phyloP scores from a whole-genome alignment of 2,797 vertebrate genomes.

The Sylvia borin region DNA sequence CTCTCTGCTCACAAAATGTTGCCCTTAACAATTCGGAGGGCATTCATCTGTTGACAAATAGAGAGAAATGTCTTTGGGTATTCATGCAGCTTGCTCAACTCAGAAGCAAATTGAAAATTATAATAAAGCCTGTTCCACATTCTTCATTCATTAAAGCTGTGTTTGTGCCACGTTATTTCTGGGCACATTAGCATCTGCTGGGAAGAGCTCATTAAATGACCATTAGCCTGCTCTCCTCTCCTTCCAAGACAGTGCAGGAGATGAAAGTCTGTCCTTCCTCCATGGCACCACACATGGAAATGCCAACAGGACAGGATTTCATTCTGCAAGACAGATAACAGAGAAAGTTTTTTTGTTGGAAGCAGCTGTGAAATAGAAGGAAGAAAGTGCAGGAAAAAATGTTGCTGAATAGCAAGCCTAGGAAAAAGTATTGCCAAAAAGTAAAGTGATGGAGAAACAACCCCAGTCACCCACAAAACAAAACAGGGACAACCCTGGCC shows the following conservation, averaged over 20 bases:
- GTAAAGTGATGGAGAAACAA: not conserved
- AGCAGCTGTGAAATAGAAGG: not conserved
- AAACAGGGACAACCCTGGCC: not conserved
- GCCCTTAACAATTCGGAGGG: conserved; percentile 44
- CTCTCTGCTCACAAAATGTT: conserved; percentile 33
- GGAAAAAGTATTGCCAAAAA: not conserved
- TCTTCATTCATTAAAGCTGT: conserved; percentile 28
- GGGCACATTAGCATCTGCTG: conserved; percentile 1
- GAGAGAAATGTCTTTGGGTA: conserved; percentile 37
- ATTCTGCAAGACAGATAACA: not conserved
- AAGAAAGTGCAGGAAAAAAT: not conserved
- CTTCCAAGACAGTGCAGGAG: not conserved
- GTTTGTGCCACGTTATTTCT: conserved; percentile 33
- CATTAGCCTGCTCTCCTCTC: not conserved
- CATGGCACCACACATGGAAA: not conserved
- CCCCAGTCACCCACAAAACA: not conserved
- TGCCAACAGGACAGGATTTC: not conserved
- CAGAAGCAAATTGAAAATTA: conserved; percentile 52
- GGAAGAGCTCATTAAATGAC: conserved; percentile 48
- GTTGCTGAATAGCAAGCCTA: not conserved
- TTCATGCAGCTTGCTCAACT: conserved; percentile 14
- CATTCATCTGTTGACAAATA: conserved; percentile 65
- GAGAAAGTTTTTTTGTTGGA: not conserved
- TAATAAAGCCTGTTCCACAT: conserved; percentile 46
- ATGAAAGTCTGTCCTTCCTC: not conserved